Evolutionary conservation across 2,888 invertebrate species (phyloP), one percentile per base, ranked within the genome.

Genomic region (Frankliniella intonsa): DNA sequence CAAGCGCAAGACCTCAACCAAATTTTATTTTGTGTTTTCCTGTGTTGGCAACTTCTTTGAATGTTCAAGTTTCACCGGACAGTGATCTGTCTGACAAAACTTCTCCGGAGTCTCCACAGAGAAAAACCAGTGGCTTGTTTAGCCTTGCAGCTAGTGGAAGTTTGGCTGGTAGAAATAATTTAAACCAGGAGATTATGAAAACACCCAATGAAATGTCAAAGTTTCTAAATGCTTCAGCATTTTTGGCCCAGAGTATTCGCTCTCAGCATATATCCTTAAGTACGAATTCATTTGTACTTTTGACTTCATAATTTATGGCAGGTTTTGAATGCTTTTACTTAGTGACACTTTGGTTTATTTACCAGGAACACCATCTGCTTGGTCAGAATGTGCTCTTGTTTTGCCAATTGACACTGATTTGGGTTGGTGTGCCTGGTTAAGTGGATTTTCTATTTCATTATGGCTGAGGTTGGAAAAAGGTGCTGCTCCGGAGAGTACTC

Each of bases 361-460:
- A 25, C 22, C 25, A 76, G 69, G 25, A 76, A 76, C 69, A 55
- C 82, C 80, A 80, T 85, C 85, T 25, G 85, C 86, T 51, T 86
- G 86, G 86, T 85, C 85, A 0, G 82, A 85, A 80, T 84, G 84
- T 83, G 90, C 90, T 83, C 85, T 88, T 82, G 85, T 86, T 81
- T 82, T 87, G 9, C 86, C 87, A 8, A 84, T 87, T 69, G 86
- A 85, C 65, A 84, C 85, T 87, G 90, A 89, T 85, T 88, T 90
- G 84, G 90, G 90, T 84, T 93, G 92, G 92, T 90, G 91, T 83
- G 89, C 92, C 83, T 92, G 92, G 92, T 86, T 90, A 84, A 89
- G 89, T 80, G 92, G 92, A n/a, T 92, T 91, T 87, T 90, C 91
- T 8, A 87, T 89, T 51, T 88, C 89, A 3, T 86, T 90, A 86